Evolutionary conservation across 2,113 vertebrate genomes (phyloP).

Genomic region (Beaufortia kweichowensis): DNA sequence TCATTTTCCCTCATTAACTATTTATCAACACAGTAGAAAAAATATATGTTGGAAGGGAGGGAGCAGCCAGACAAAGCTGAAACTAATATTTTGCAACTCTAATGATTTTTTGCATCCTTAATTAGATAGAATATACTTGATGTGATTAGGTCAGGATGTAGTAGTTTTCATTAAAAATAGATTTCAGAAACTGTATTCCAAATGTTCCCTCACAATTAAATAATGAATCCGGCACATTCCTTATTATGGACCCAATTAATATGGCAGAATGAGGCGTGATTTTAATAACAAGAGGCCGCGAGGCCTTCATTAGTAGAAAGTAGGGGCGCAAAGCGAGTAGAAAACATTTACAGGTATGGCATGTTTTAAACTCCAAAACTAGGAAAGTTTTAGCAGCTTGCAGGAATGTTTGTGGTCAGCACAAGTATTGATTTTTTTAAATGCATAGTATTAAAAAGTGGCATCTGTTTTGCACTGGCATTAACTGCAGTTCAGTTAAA

Average conservation of each 20-base stretch:
- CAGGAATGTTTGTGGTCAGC: not conserved
- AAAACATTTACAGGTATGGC: slow-evolving; percentile 71
- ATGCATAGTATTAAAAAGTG: not conserved
- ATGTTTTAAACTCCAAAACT: not conserved
- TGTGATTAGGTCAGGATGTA: slow-evolving; percentile 99
- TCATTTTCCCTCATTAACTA: slow-evolving; percentile 98
- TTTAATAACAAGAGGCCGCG: slow-evolving; percentile 93
- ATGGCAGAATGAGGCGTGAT: slow-evolving; percentile 88
- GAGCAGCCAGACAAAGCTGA: slow-evolving; percentile 89
- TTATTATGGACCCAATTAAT: slow-evolving; percentile 99
- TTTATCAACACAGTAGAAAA: slow-evolving; percentile 86
- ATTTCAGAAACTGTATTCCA: slow-evolving; percentile 97
- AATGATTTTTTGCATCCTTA: slow-evolving; percentile 99
- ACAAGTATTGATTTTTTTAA: not conserved
- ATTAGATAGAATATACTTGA: slow-evolving; percentile 99
- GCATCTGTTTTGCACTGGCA: not conserved
- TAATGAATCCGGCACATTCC: slow-evolving; percentile 93
- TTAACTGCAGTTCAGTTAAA: not conserved
- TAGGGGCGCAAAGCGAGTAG: slow-evolving; percentile 67
- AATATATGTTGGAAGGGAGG: slow-evolving; percentile 90
- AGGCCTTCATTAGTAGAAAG: slow-evolving; percentile 87
- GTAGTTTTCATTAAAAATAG: slow-evolving; percentile 99
- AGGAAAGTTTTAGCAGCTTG: not conserved
- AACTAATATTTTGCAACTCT: slow-evolving; percentile 99
- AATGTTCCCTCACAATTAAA: slow-evolving; percentile 99